phyloP scores from a whole-genome alignment of 2,797 vertebrate species.

The Chiropotes sagulatus region DNA sequence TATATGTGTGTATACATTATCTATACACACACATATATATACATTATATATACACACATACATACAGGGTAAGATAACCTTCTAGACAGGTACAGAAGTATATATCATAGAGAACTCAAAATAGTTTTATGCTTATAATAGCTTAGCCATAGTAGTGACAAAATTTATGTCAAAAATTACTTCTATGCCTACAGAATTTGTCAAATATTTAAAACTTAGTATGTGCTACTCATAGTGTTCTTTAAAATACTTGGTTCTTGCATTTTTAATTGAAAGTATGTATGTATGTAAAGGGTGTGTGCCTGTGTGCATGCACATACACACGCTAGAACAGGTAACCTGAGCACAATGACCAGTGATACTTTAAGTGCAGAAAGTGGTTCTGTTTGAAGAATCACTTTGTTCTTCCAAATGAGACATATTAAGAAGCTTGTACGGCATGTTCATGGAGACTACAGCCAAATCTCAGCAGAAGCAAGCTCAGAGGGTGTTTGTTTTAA shows the following conservation, averaged over 20 bases:
- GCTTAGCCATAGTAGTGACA: not conserved
- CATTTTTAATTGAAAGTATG: not conserved
- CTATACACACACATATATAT: no score
- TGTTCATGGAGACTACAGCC: not conserved
- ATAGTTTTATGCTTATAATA: not conserved
- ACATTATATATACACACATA: no score
- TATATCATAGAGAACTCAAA: not conserved
- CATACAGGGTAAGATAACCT: not conserved
- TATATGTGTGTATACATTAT: no score
- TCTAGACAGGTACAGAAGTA: not conserved
- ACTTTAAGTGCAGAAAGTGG: not conserved
- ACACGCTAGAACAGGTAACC: not conserved
- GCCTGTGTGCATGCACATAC: not conserved
- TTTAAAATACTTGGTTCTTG: not conserved
- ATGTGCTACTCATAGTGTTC: not conserved
- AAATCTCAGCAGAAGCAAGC: not conserved
- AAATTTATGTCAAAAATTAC: not conserved
- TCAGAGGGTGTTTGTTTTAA: not conserved
- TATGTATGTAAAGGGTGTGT: not conserved
- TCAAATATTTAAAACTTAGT: not conserved
- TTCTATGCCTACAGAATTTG: not conserved
- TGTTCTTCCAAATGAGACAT: not conserved
- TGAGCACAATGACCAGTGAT: not conserved
- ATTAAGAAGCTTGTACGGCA: not conserved
- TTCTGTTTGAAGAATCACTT: not conserved